Conservation (phyloP, 2,888 invertebrate species). For the Drosophila fulvimacula region DNA sequence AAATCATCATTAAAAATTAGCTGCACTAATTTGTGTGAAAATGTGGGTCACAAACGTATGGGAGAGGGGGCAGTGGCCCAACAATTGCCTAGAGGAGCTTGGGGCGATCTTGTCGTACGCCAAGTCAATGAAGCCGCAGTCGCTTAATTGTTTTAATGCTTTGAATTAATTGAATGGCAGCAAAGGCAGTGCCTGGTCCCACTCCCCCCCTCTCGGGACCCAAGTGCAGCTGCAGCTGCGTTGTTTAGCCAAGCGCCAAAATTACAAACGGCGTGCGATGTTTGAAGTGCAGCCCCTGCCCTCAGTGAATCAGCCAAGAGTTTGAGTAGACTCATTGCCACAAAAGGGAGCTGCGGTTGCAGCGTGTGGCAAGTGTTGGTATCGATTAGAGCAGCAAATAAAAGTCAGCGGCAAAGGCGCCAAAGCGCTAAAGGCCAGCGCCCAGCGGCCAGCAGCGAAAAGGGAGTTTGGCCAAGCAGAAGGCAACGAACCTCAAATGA, state of each 20-base stretch:
- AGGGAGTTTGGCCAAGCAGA: not conserved
- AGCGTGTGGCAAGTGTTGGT: conserved; percentile 54
- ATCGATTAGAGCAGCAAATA: conserved; percentile 72
- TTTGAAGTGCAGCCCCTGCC: conserved; percentile 47
- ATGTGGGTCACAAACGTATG: conserved; percentile 64
- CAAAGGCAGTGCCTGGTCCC: not conserved
- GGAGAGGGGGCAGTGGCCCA: not conserved
- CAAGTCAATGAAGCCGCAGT: conserved; percentile 75
- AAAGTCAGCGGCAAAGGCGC: conserved; percentile 52
- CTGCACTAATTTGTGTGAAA: conserved; percentile 73
- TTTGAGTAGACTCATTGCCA: conserved; percentile 61
- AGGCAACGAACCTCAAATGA: not conserved
- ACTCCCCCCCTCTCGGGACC: not conserved
- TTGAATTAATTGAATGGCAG: conserved; percentile 75
- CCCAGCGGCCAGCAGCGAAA: not conserved
- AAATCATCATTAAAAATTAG: conserved; percentile 80
- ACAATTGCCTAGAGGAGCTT: conserved; percentile 38
- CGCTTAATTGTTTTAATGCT: conserved; percentile 77
- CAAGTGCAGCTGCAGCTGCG: conserved; percentile 51
- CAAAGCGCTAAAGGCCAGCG: conserved; percentile 28
- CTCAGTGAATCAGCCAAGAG: conserved; percentile 10
- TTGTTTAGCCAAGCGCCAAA: conserved; percentile 74
- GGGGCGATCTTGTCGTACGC: conserved; percentile 42
- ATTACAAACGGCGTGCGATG: conserved; percentile 55
- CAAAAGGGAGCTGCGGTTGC: conserved; percentile 50